Base-by-base conservation (phyloP, 2,888 invertebrate species). In the Chrysotoxum bicinctum region DNA sequence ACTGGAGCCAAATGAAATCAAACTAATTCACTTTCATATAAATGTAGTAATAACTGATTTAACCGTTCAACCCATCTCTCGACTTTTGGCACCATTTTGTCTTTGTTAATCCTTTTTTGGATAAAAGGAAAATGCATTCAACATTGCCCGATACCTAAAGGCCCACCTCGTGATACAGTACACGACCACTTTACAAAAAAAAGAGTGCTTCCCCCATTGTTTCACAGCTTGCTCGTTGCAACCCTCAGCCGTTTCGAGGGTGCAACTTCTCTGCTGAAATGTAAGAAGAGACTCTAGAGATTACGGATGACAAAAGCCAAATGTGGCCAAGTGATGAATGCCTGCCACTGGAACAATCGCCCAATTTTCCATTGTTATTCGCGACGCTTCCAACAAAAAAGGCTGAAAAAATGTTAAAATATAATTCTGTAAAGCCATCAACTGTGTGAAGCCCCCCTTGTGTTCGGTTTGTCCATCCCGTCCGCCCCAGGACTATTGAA, bases 291-390 rank as follows among this genome's bases (percentile, higher is more conserved):
- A 30, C 64, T 16, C 64, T 64, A 64, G 45, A 64, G 64, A 84
- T 84, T 84, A 68, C 75, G 58, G 79, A 79, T 79, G 75, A 76
- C 79, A 84, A 84, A 84, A 84, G 84, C 84, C 75, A 84, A 84
- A 84, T 84, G 83, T 84, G 78, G 74, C 83, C 83, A 78, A 84
- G 79, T 72, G 79, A 84, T 79, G 84, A 79, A 84, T 84, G 75
- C 79, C 72, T 84, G 79, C 74, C 79, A 84, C 60, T 79, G 79
- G 84, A 84, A 84, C 84, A 84, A 84, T 84, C 79, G 75, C 79
- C 79, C 79, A 84, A 79, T 75, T 79, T 84, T 62, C 79, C 84
- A 84, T 84, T 84, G 84, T 84, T 79, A 45, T 72, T 16, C 45
- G 48, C 60, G 48, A 26, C 74, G 62, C 35, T 35, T 48, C 30